Conservation (phyloP, 2,888 invertebrate genomes). For the Bugulina stolonifera region DNA sequence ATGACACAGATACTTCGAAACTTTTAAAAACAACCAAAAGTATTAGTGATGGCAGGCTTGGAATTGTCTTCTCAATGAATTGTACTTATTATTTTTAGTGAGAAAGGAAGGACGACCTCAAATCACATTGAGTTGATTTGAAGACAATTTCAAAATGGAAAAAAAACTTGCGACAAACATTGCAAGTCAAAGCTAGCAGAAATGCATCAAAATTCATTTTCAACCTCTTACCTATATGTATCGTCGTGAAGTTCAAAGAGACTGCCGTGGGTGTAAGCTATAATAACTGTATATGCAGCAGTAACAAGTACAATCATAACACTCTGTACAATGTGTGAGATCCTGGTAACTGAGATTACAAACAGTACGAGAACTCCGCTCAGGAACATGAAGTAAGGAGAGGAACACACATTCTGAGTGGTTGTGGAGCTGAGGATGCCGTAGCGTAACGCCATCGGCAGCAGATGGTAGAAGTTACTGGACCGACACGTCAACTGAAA, state of each 20-base stretch:
- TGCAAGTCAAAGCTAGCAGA: too few species aligned
- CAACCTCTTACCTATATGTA: neutral
- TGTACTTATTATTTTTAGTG: too few species aligned
- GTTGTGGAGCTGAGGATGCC: slow-evolving; percentile 32
- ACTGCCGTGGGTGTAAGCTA: slow-evolving; percentile 72
- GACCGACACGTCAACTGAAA: slow-evolving; percentile 48
- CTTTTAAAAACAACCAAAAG: too few species aligned
- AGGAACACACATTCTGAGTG: slow-evolving; percentile 61
- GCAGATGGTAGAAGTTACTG: slow-evolving; percentile 37
- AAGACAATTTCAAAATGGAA: too few species aligned
- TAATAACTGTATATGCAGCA: slow-evolving; percentile 73
- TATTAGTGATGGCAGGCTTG: too few species aligned
- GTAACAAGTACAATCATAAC: slow-evolving; percentile 67
- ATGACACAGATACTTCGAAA: too few species aligned
- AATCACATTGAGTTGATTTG: too few species aligned
- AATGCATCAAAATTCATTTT: too few species aligned
- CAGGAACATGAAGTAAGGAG: slow-evolving; percentile 79
- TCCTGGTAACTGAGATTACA: slow-evolving; percentile 71
- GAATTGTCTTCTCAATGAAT: too few species aligned
- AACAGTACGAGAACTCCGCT: slow-evolving; percentile 78
- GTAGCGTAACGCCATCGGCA: slow-evolving; percentile 24
- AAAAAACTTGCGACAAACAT: too few species aligned
- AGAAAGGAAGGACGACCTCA: too few species aligned
- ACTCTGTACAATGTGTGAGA: slow-evolving; percentile 77
- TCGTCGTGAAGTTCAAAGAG: slow-evolving; percentile 75